Base-by-base conservation (phyloP, 2,113 vertebrate species). In the Lepus timidus region DNA sequence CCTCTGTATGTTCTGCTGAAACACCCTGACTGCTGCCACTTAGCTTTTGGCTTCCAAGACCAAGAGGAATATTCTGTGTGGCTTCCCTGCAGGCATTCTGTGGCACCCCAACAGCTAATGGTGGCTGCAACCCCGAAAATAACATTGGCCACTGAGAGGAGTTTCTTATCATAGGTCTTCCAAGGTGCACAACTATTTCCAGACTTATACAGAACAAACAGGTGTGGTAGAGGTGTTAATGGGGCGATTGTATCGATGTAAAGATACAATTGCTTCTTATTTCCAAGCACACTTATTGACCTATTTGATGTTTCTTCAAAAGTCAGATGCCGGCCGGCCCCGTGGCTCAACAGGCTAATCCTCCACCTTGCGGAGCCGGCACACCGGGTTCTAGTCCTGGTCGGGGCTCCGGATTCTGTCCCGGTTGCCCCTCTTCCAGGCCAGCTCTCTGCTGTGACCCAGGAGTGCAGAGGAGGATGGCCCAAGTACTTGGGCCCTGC, bases 301-400 rank as follows among this genome's bases (percentile, higher is more conserved):
- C 33, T n/a, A 36, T 82, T 92, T 36, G 52, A 73, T 82, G 91
- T 95, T 4, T 78, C 25, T 88, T 85, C 39, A 82, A 19, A 95
- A 93, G 74, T 64, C 73, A 93, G 82, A 64, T 90, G 10, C 17
- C 25, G 36, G 36, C 36, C 36, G 36, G 36, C 36, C 3, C 36
- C 36, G 36, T 36, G 36, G 36, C 36, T 36, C 36, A 36, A 36
- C 36, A 36, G 36, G 36, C 36, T 36, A 36, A 36, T 36, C 36
- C 36, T 36, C 36, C 36, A 3, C 36, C 36, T 36, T 36, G 36
- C 36, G 36, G 36, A 36, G 36, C 36, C 36, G 2, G 36, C 36
- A 36, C 36, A 36, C 36, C 3, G 36, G 36, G 36, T 36, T 36
- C 36, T 36, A 36, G 36, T 36, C 36, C 36, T 3, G 36, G 36